Base-by-base conservation (phyloP, 1,140 invertebrate species). In the Mercenaria mercenaria region DNA sequence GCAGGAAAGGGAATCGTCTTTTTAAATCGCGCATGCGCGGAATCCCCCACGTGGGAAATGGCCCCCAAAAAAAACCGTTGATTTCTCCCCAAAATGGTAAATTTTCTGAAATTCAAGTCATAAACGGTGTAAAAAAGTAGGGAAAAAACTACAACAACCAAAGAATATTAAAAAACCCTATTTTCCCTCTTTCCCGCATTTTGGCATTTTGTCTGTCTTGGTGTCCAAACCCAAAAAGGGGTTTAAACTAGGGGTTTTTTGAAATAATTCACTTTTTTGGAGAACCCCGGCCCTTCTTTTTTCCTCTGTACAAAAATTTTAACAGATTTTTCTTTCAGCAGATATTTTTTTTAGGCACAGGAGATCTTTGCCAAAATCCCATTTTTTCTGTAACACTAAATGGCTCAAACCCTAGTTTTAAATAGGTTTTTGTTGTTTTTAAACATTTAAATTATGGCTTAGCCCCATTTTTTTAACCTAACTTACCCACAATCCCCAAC, bases 91-190 rank as follows among this genome's bases (percentile, higher is more conserved):
- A 50, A 56, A 67, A 37, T 67, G 76, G 76, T n/a, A 77, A 88
- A 79, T 88, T 81, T 80, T 20, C 61, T 0, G 34, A 72, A 41
- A 88, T 80, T 80, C 86, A 50, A 80, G 76, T 34, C 59, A 80
- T 56, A 77, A 11, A 88, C 56, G 86, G 86, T 52, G 61, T 69
- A 39, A 81, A 50, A 88, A 88, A 88, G n/a, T 88, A 81, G 86
- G 86, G 86, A 88, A 81, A 81, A 61, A 10, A 59, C 59, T 13
- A 88, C 86, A 72, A 67, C 23, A 41, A 23, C 26, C 81, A 32
- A 88, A 64, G 59, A 80, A 72, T 56, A 77, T 81, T 50, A 81
- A 88, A n/a, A 88, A 64, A 81, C 32, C 86, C 86, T 26, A 88
- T 76, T 47, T 88, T 77, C 1, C 86, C 81, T 52, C 86, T 88